These are phyloP conservation scores for Nezara viridula DNA, from an alignment of 2,888 invertebrate species.

Conservation along the genomic window DNA sequence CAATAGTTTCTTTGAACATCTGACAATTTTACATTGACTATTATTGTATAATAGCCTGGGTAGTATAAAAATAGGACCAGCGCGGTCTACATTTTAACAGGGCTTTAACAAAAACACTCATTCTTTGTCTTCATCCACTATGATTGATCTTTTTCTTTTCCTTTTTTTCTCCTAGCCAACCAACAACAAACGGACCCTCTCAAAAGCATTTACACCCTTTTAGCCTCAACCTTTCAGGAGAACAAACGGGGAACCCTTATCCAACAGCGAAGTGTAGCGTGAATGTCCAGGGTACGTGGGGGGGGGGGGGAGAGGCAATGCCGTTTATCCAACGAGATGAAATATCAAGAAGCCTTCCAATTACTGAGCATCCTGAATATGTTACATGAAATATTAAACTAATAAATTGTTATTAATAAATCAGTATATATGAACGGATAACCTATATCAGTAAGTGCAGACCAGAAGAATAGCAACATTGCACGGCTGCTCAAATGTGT, in stretches of 20 bases:
- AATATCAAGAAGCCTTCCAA: background rate
- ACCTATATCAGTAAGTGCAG: too few species aligned
- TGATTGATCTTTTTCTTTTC: background rate
- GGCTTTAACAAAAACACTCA: background rate
- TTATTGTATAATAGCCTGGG: too few species aligned
- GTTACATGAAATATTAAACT: too few species aligned
- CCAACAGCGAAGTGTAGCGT: background rate
- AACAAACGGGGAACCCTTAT: constrained; percentile 4
- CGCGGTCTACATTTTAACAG: background rate
- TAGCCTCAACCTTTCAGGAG: constrained; percentile 7
- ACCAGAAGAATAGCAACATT: too few species aligned
- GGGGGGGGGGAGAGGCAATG: background rate
- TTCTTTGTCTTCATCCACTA: constrained; percentile 12
- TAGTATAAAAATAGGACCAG: background rate
- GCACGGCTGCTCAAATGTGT: too few species aligned
- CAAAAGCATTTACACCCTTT: constrained; percentile 26
- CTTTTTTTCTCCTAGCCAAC: background rate
- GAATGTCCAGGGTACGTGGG: background rate
- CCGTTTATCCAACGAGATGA: background rate
- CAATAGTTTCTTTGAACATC: background rate
- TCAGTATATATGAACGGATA: too few species aligned
- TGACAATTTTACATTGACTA: too few species aligned
- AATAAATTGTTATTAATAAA: too few species aligned
- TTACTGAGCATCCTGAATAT: too few species aligned
- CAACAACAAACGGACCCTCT: constrained; percentile 3